Conservation (phyloP, 2,797 vertebrate genomes). For the Sitta carolinensis region DNA sequence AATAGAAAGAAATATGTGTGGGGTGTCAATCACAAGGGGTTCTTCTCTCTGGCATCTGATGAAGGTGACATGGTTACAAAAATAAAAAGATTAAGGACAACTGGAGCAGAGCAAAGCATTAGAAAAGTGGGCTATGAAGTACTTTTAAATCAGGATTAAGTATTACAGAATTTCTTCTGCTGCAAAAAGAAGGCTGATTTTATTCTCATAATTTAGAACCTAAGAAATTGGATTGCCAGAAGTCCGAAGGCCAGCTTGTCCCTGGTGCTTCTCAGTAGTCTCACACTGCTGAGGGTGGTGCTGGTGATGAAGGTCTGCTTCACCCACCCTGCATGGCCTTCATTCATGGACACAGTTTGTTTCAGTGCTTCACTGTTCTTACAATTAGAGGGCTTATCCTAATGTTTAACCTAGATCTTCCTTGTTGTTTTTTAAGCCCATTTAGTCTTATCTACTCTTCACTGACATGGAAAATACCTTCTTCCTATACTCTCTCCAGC, state of each 20-base stretch:
- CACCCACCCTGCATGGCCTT: neutral
- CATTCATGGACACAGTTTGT: neutral
- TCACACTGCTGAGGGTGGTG: neutral
- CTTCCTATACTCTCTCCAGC: neutral
- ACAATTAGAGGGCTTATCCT: neutral
- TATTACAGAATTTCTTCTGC: neutral
- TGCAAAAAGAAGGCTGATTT: neutral
- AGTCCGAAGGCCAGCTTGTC: neutral
- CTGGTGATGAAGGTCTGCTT: neutral
- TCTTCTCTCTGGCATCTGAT: neutral
- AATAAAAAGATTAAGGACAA: neutral
- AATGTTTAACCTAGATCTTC: neutral
- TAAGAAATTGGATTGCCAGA: neutral
- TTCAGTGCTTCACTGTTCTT: neutral
- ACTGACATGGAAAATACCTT: neutral
- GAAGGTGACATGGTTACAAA: neutral
- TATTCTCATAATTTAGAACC: neutral
- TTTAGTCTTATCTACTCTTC: constrained; percentile 8
- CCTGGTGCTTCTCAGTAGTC: neutral
- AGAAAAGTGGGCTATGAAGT: neutral
- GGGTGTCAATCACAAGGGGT: neutral
- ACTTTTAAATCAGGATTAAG: neutral
- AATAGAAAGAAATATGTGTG: neutral
- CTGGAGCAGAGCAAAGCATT: neutral
- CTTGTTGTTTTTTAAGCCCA: neutral